These are phyloP conservation scores for Sympetrum striolatum DNA, from an alignment of 2,888 invertebrate species.

Conservation along the genomic window DNA sequence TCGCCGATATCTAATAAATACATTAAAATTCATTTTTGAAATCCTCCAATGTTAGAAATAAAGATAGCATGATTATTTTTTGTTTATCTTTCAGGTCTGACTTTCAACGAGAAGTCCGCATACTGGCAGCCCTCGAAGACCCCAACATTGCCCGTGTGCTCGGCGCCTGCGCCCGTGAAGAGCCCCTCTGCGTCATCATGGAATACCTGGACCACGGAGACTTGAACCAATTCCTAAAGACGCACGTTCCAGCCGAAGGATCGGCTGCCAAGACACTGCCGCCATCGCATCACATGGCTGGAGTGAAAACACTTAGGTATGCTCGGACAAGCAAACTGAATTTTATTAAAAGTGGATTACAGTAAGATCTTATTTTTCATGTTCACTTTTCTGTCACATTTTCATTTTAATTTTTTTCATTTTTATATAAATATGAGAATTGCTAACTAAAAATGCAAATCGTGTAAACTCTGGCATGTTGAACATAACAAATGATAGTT, in stretches of 20 bases:
- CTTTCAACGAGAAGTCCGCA: constrained; percentile 85
- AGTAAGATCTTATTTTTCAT: too few species aligned
- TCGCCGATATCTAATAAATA: not conserved
- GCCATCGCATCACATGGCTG: constrained; percentile 46
- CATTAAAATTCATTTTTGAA: not conserved
- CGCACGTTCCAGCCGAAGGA: constrained; percentile 59
- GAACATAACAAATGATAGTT: too few species aligned
- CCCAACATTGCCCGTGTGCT: constrained; percentile 65
- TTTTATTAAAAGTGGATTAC: too few species aligned
- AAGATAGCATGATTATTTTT: not conserved
- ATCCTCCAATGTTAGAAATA: not conserved
- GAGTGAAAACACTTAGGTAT: constrained; percentile 55
- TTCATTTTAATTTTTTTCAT: too few species aligned
- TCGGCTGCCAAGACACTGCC: constrained; percentile 51
- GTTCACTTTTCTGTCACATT: too few species aligned
- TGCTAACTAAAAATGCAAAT: too few species aligned
- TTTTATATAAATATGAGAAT: too few species aligned
- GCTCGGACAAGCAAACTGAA: not conserved
- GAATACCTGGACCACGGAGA: constrained; percentile 69
- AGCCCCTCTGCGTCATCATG: constrained; percentile 65
- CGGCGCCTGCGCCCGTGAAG: constrained; percentile 64
- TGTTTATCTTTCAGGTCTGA: constrained; percentile 69
- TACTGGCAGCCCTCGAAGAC: constrained; percentile 78
- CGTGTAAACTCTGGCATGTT: too few species aligned
- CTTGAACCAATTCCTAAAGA: constrained; percentile 64